Evolutionary conservation across 2,888 invertebrate species (phyloP).

Genomic region (Rotaria macrura): DNA sequence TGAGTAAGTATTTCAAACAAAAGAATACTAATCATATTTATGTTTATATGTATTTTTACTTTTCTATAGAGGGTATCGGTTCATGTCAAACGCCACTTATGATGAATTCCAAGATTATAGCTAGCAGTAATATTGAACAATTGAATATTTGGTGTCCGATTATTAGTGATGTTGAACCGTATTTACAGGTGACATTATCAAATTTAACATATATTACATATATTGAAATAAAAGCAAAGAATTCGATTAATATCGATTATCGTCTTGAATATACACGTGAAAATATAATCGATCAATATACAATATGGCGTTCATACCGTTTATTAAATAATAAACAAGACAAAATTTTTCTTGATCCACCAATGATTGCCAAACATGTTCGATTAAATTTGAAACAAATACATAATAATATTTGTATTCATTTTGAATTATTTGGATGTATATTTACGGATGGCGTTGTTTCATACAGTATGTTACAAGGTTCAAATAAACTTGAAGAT

Average conservation of each 20-base stretch:
- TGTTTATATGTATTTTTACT: neutral
- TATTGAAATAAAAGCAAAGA: neutral
- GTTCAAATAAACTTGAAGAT: neutral
- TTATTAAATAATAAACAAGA: neutral
- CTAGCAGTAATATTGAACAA: neutral
- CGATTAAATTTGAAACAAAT: neutral
- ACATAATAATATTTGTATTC: neutral
- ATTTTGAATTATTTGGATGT: conserved; percentile 18
- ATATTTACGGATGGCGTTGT: conserved; percentile 9
- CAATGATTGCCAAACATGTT: neutral
- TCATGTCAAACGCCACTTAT: neutral
- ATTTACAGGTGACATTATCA: neutral
- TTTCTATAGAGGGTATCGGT: neutral
- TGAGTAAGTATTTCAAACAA: neutral
- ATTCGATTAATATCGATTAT: neutral
- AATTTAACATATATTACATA: conserved; percentile 16
- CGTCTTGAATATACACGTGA: conserved; percentile 21
- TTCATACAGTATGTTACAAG: conserved; percentile 1
- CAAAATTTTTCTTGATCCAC: neutral
- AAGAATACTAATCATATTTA: neutral
- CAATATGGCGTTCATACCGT: neutral
- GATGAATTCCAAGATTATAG: neutral
- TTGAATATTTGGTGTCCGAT: neutral
- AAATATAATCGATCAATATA: neutral
- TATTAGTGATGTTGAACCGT: neutral